Evolutionary conservation across 2,888 invertebrate genomes (phyloP).

Genomic region (Stramonita haemastoma): DNA sequence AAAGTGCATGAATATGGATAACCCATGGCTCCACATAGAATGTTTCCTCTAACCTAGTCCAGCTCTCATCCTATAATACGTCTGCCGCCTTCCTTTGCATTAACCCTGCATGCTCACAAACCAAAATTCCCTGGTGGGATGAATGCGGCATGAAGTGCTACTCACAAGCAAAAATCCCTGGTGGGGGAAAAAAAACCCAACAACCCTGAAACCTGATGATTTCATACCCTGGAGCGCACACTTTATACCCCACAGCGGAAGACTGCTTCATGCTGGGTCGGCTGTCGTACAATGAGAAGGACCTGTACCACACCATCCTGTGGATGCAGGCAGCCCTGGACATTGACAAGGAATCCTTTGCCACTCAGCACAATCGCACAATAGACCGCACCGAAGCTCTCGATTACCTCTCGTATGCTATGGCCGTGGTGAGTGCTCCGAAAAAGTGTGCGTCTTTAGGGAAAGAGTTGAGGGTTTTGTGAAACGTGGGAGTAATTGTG

Average conservation of each 20-base stretch:
- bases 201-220: not conserved
- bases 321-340: constrained; percentile 96
- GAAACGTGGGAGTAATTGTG: too few species aligned
- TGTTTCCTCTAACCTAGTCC: too few species aligned
- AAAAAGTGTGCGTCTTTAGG: not conserved
- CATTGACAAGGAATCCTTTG: constrained; percentile 63
- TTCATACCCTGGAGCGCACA: too few species aligned
- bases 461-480: too few species aligned
- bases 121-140: too few species aligned
- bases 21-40: too few species aligned
- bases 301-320: constrained; percentile 92
- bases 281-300: constrained; percentile 92
- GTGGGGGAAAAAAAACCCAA: not conserved
- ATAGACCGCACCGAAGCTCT: constrained; percentile 57
- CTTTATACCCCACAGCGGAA: constrained; percentile 81
- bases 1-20: too few species aligned
- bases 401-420: constrained; percentile 67
- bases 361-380: constrained; percentile 58
- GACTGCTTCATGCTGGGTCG: constrained; percentile 97
- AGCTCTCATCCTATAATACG: too few species aligned
- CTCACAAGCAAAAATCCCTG: not conserved
- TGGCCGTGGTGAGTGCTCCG: constrained; percentile 51
- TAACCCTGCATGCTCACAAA: too few species aligned
- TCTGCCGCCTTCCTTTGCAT: too few species aligned
- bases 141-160: not conserved